These are phyloP conservation scores for Rhinogobio ventralis DNA, from an alignment of 2,797 vertebrate genomes.

Conservation along the genomic window DNA sequence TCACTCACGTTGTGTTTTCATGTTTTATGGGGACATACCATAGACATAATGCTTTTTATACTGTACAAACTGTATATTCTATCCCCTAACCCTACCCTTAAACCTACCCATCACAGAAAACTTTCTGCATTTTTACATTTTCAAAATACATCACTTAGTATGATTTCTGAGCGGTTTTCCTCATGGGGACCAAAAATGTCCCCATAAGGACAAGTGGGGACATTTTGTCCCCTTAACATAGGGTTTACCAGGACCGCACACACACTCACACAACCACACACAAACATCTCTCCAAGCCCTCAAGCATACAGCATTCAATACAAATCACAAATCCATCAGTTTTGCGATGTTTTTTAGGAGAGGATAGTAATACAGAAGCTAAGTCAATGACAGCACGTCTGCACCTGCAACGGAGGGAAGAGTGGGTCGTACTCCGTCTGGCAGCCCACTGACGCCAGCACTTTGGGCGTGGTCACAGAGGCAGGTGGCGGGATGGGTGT, in stretches of 20 bases:
- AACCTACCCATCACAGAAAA: too few relatives aligned
- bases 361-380: constrained; percentile 23
- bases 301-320: constrained; percentile 21
- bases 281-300: background rate
- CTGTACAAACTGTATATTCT: too few relatives aligned
- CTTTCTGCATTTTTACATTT: too few relatives aligned
- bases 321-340: constrained; percentile 8
- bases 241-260: background rate
- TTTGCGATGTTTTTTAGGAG: constrained; percentile 1
- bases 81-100: too few relatives aligned
- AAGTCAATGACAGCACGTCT: constrained; percentile 71
- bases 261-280: background rate
- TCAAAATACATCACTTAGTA: too few relatives aligned
- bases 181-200: too few relatives aligned
- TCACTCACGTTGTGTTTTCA: background rate
- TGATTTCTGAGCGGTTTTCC: too few relatives aligned
- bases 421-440: constrained; percentile 82
- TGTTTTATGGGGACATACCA: too few relatives aligned
- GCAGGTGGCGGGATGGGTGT: constrained; percentile 24
- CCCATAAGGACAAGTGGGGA: too few relatives aligned
- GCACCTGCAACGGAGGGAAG: constrained; percentile 78
- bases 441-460: constrained; percentile 82
- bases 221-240: too few relatives aligned
- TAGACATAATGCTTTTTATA: too few relatives aligned
- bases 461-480: constrained; percentile 58